Percentiles rank a stretch among this genome's conserved stretches.
phyloP scores from a whole-genome alignment of 2,113 vertebrate species.

The Promerops cafer region DNA sequence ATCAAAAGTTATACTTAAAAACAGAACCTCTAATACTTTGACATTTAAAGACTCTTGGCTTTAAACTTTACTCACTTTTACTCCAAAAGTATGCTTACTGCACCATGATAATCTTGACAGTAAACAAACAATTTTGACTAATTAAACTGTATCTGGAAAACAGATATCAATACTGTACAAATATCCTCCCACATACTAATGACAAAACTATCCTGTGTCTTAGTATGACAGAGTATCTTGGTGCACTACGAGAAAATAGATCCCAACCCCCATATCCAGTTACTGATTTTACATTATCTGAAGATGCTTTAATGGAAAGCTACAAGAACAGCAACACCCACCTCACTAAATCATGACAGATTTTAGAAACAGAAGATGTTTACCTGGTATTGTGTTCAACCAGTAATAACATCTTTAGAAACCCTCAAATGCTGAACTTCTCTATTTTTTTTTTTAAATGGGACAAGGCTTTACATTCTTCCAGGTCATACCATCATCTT shows the following conservation, averaged over 20 bases:
- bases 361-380: background rate
- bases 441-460: background rate
- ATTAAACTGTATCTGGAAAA: background rate
- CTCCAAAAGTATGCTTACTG: background rate
- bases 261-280: background rate
- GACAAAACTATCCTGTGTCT: background rate
- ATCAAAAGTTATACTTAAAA: background rate
- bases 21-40: background rate
- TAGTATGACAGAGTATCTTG: background rate
- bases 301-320: background rate
- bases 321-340: background rate
- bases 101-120: background rate
- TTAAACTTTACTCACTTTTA: background rate
- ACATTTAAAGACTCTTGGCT: background rate
- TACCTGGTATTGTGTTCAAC: background rate
- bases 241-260: background rate
- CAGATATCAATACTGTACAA: rapidly evolving
- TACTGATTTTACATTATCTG: background rate
- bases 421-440: background rate
- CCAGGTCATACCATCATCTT: background rate
- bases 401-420: background rate
- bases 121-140: background rate
- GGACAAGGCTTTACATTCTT: background rate
- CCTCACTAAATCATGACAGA: background rate
- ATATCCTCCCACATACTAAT: background rate